Conservation (phyloP, 2,888 invertebrate genomes). For the Timema podura region DNA sequence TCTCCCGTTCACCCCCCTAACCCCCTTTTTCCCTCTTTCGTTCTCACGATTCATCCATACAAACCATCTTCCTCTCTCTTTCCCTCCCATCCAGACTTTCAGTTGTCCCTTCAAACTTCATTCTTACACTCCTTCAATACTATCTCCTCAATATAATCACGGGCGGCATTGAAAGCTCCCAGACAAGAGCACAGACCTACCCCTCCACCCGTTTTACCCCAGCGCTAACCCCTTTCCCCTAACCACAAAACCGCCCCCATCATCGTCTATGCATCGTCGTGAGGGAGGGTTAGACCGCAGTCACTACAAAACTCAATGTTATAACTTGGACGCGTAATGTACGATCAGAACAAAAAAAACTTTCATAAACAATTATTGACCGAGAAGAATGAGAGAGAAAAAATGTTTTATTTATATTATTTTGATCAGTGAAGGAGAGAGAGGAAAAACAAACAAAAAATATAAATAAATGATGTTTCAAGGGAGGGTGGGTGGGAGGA, state of each 20-base stretch:
- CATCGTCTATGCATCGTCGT: slow-evolving; percentile 15
- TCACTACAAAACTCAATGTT: slow-evolving; percentile 25
- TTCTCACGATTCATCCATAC: slow-evolving; percentile 10
- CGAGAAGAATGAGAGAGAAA: slow-evolving; percentile 23
- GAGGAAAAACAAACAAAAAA: slow-evolving; percentile 10
- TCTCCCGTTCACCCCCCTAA: slow-evolving; percentile 6
- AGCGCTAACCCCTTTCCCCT: slow-evolving; percentile 18
- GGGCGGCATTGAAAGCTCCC: slow-evolving; percentile 34
- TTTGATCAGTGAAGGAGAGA: too few relatives aligned
- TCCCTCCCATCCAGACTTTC: slow-evolving; percentile 11
- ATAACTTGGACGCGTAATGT: slow-evolving; percentile 22
- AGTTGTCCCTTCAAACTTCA: slow-evolving; percentile 30
- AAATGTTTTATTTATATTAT: too few relatives aligned
- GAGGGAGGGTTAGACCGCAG: neutral
- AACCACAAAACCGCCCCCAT: slow-evolving; percentile 11
- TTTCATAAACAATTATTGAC: slow-evolving; percentile 32
- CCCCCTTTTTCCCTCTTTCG: slow-evolving; percentile 19
- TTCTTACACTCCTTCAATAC: slow-evolving; percentile 31
- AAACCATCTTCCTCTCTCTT: neutral
- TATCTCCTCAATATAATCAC: slow-evolving; percentile 34
- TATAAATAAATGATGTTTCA: neutral
- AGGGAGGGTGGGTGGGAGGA: too few relatives aligned
- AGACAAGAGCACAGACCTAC: slow-evolving; percentile 36
- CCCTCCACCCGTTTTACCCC: slow-evolving; percentile 22
- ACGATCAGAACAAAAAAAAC: slow-evolving; percentile 15